A percentile compares a stretch with the other conserved stretches of the same genome.
Conservation (phyloP, 1,140 invertebrate species). For the Lepidurus couesii region DNA sequence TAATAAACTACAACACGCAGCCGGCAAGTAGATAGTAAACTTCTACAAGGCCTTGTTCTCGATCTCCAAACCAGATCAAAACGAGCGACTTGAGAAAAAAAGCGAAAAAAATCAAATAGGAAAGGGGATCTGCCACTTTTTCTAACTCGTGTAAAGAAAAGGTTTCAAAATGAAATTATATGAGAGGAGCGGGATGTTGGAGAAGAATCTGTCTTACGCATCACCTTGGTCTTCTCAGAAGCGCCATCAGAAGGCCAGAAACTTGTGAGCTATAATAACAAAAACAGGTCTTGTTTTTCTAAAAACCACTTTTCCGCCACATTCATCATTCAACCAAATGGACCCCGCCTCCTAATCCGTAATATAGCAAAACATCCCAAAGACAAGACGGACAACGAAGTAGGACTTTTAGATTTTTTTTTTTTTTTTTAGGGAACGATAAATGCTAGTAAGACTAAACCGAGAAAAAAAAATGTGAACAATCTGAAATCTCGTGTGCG, state of each 20-base stretch:
- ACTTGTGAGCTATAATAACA: not conserved
- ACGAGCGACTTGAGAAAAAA: too few relatives aligned
- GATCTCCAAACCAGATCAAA: not conserved
- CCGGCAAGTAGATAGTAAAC: not conserved
- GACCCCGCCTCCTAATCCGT: not conserved
- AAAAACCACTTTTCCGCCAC: slow-evolving; percentile 18
- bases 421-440: too few relatives aligned
- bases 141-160: not conserved
- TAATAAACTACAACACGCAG: not conserved
- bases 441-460: too few relatives aligned
- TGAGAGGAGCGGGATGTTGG: not conserved
- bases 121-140: too few relatives aligned
- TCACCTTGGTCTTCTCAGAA: not conserved
- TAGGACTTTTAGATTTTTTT: not conserved
- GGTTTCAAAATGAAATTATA: too few relatives aligned
- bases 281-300: not conserved
- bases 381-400: not conserved
- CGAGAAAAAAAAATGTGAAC: too few relatives aligned
- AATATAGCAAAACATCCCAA: not conserved
- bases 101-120: too few relatives aligned
- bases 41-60: not conserved
- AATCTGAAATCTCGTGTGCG: too few relatives aligned
- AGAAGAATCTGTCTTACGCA: not conserved
- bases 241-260: not conserved
- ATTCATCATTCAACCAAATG: not conserved